These are phyloP conservation scores for Phallusia fumigata DNA, from an alignment of 23 tunicate genomes.

Conservation along the genomic window DNA sequence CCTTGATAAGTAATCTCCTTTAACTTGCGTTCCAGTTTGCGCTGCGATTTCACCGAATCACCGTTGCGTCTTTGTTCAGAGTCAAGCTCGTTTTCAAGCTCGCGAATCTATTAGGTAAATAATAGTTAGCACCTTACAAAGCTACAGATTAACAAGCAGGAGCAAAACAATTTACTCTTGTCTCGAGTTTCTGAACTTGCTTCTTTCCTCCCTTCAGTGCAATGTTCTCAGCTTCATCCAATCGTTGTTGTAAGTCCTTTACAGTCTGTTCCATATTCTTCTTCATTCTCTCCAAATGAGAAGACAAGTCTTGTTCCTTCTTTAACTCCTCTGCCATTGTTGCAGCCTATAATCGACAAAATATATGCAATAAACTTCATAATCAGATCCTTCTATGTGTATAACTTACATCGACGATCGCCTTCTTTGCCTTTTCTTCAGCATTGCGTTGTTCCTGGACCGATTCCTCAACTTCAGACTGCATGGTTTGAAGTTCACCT, in stretches of 20 bases:
- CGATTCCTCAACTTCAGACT: constrained; percentile 91
- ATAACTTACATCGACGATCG: constrained; percentile 79
- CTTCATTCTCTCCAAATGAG: constrained; percentile 99
- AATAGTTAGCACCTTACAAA: background rate
- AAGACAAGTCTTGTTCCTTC: constrained; percentile 94
- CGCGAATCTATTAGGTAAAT: constrained; percentile 62
- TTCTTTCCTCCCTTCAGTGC: constrained; percentile 98
- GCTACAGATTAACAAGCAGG: background rate
- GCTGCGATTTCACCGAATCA: constrained; percentile 72
- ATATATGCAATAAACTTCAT: background rate
- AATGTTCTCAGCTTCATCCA: constrained; percentile 97
- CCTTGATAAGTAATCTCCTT: constrained; percentile 73
- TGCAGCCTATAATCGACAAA: constrained; percentile 56
- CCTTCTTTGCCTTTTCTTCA: constrained; percentile 92
- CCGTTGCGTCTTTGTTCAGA: constrained; percentile 91
- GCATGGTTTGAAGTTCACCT: constrained; percentile 81
- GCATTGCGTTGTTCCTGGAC: constrained; percentile 97
- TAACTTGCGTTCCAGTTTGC: constrained; percentile 74
- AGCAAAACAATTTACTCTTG: constrained; percentile 44
- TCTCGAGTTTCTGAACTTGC: constrained; percentile 93
- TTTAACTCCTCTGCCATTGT: constrained; percentile 95
- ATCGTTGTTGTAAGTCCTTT: constrained; percentile 90
- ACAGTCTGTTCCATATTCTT: constrained; percentile 97
- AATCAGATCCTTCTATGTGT: background rate
- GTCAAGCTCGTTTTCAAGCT: constrained; percentile 93